Evolutionary conservation across 2,113 vertebrate genomes (phyloP).

Genomic region (Manacus vitellinus): DNA sequence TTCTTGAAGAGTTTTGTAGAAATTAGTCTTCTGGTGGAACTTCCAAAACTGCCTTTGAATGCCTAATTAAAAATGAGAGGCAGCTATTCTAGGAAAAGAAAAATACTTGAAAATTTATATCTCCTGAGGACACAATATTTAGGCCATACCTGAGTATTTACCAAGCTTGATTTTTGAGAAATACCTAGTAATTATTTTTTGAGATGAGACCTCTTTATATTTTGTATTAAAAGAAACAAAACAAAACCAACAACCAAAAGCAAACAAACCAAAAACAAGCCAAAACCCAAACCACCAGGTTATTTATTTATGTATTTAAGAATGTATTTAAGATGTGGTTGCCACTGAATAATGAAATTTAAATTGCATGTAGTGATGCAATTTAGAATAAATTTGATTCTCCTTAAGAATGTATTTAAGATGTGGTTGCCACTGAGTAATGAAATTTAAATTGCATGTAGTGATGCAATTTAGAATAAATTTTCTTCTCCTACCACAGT

Average conservation of each 20-base stretch:
- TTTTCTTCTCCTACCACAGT: background rate
- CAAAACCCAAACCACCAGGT: accelerated
- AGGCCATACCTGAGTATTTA: background rate
- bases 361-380: background rate
- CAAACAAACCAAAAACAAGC: too few species aligned
- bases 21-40: background rate
- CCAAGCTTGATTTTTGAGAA: background rate
- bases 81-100: background rate
- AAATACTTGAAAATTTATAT: background rate
- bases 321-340: background rate
- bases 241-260: accelerated
- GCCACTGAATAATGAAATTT: background rate
- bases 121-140: accelerated
- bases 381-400: background rate
- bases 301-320: background rate
- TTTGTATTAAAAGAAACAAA: background rate
- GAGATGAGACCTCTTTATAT: accelerated
- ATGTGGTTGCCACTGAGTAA: background rate
- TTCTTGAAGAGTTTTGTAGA: background rate
- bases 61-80: background rate
- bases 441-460: background rate
- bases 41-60: background rate
- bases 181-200: background rate
- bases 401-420: background rate
- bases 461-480: background rate